Evolutionary conservation across 2,888 invertebrate species (phyloP).

Genomic region (Stenolophus ochropezus): DNA sequence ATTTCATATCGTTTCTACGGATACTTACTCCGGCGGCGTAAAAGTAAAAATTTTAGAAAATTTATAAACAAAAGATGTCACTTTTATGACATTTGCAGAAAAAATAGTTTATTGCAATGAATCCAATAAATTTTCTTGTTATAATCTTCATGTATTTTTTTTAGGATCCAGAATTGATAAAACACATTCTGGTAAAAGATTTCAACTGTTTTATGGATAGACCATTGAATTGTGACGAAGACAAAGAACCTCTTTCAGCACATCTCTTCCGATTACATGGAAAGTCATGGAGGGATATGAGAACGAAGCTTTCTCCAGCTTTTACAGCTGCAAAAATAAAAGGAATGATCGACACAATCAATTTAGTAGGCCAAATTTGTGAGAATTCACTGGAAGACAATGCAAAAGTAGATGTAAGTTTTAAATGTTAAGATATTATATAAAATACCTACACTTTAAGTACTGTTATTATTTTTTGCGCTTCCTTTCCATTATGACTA

Average conservation of each 20-base stretch:
- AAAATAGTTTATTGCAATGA: too few relatives aligned
- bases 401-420: slow-evolving; percentile 20
- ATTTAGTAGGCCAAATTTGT: slow-evolving; percentile 50
- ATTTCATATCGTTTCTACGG: too few relatives aligned
- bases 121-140: too few relatives aligned
- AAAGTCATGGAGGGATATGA: slow-evolving; percentile 76
- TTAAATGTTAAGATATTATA: too few relatives aligned
- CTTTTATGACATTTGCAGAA: too few relatives aligned
- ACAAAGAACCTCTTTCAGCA: slow-evolving; percentile 75
- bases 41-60: too few relatives aligned
- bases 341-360: slow-evolving; percentile 73
- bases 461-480: too few relatives aligned
- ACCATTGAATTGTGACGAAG: slow-evolving; percentile 76
- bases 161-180: slow-evolving; percentile 67
- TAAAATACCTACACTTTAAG: too few relatives aligned
- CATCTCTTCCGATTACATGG: slow-evolving; percentile 75
- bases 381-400: slow-evolving; percentile 17
- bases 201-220: slow-evolving; percentile 72
- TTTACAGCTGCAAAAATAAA: slow-evolving; percentile 80
- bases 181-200: slow-evolving; percentile 67
- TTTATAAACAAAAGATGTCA: too few relatives aligned
- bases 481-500: too few relatives aligned
- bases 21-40: too few relatives aligned
- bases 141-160: slow-evolving; percentile 60
- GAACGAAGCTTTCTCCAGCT: slow-evolving; percentile 77